Conservation (phyloP, 2,113 vertebrate genomes). For the Thoracochromis brauschi region DNA sequence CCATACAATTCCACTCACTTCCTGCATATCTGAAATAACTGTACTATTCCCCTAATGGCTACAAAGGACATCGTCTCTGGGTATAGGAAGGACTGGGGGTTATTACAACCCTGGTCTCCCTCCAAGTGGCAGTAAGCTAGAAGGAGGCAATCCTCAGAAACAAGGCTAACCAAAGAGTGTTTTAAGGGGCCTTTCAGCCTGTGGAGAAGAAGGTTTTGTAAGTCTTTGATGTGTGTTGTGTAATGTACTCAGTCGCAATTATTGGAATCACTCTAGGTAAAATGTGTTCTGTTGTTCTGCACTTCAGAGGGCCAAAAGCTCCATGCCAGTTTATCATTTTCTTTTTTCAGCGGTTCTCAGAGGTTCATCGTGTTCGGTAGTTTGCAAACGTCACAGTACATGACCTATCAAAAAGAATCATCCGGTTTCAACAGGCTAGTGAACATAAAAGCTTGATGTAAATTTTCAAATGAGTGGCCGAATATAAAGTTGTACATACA, state of each 20-base stretch:
- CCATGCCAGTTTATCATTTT: slow-evolving; percentile 2
- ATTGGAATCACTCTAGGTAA: slow-evolving; percentile 26
- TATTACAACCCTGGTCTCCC: slow-evolving; percentile 32
- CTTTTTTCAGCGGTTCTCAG: not conserved
- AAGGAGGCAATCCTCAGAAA: slow-evolving; percentile 27
- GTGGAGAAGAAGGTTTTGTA: slow-evolving; percentile 31
- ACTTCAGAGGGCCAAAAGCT: not conserved
- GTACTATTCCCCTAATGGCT: slow-evolving; percentile 6
- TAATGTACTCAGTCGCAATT: slow-evolving; percentile 42
- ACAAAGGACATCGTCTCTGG: not conserved
- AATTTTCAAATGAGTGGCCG: not conserved
- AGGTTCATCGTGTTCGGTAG: not conserved
- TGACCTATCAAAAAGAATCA: not conserved
- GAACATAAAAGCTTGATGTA: not conserved
- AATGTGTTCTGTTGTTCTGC: not conserved
- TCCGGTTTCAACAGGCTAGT: not conserved
- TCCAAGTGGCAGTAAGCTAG: slow-evolving; percentile 54
- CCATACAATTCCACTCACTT: not conserved
- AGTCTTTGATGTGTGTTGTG: slow-evolving; percentile 52
- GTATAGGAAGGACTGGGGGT: slow-evolving; percentile 29
- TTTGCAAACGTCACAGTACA: not conserved
- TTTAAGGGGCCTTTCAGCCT: slow-evolving; percentile 19
- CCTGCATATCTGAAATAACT: not conserved
- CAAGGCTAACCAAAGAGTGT: slow-evolving; percentile 27
- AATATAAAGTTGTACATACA: not conserved